phyloP scores from a whole-genome alignment of 2,888 invertebrate species.

The Oscheius myriophilus region DNA sequence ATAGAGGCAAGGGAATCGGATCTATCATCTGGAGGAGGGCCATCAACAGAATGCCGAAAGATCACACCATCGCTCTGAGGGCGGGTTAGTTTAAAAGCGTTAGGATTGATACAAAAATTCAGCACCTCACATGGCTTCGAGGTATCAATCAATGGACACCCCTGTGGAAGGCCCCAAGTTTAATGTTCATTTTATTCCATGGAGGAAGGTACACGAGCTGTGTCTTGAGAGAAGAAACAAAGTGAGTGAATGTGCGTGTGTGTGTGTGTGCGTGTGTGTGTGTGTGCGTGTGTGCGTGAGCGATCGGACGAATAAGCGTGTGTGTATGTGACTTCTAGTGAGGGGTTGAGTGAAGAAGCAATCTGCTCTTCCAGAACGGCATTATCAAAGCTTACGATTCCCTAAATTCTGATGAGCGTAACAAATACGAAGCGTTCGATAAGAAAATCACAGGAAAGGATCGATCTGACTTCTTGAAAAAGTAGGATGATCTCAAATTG shows the following conservation, averaged over 20 bases:
- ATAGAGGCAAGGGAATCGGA: conserved; percentile 49
- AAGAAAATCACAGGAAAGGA: conserved; percentile 34
- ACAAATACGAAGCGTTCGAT: conserved; percentile 31
- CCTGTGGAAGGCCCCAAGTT: conserved; percentile 33
- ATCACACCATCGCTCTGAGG: conserved; percentile 37
- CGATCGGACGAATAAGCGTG: too few relatives aligned
- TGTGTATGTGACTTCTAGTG: too few relatives aligned
- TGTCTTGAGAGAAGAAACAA: not conserved
- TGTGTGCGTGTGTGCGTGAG: too few relatives aligned
- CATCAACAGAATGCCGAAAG: conserved; percentile 37
- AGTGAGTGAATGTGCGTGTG: too few relatives aligned
- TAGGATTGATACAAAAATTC: not conserved
- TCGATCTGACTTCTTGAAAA: conserved; percentile 31
- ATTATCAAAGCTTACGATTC: too few relatives aligned
- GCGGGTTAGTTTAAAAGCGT: conserved; percentile 34
- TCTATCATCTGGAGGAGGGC: conserved; percentile 43
- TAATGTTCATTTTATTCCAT: conserved; percentile 5
- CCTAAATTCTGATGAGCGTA: not conserved
- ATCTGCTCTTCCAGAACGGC: too few relatives aligned
- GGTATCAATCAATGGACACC: conserved; percentile 36
- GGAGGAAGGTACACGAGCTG: conserved; percentile 8
- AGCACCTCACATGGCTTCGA: conserved; percentile 35
- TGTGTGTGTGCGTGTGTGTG: too few relatives aligned
- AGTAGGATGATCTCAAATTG: conserved; percentile 9
- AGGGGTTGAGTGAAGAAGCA: too few relatives aligned